Evolutionary conservation across 2,888 invertebrate genomes (phyloP).

Genomic region (Eupithecia insigniata): DNA sequence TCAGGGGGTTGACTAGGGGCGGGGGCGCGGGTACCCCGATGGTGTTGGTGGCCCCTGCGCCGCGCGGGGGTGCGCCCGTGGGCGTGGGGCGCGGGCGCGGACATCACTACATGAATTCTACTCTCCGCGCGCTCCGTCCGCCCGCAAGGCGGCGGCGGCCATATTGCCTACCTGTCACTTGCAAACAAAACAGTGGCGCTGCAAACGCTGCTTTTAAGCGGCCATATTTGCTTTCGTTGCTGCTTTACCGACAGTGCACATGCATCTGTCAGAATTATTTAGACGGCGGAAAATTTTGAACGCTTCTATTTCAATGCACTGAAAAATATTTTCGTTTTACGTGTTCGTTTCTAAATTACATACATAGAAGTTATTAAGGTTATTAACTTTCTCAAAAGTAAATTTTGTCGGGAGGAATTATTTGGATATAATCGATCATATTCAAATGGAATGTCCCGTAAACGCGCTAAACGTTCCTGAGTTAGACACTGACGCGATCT

Average conservation of each 20-base stretch:
- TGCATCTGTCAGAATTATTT: conserved; percentile 27
- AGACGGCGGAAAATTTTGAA: conserved; percentile 60
- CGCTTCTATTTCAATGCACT: neutral
- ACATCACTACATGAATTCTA: conserved; percentile 73
- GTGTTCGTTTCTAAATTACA: neutral
- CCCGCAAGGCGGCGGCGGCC: conserved; percentile 84
- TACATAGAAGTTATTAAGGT: neutral
- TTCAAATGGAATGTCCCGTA: conserved; percentile 27
- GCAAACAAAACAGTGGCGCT: conserved; percentile 66
- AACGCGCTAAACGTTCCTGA: conserved; percentile 13
- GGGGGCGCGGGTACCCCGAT: conserved; percentile 85
- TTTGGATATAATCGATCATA: neutral
- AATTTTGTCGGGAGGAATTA: neutral
- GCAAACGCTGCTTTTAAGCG: conserved; percentile 62
- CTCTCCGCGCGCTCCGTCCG: conserved; percentile 72
- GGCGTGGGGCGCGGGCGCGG: conserved; percentile 84
- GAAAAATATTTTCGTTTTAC: neutral
- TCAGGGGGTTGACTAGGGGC: conserved; percentile 70
- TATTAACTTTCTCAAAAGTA: neutral
- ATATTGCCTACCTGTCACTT: conserved; percentile 81
- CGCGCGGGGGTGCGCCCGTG: conserved; percentile 85
- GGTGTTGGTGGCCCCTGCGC: conserved; percentile 90
- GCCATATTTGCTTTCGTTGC: conserved; percentile 72
- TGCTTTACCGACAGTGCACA: conserved; percentile 72
- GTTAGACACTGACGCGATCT: conserved; percentile 53